These are phyloP conservation scores for Oceanites oceanicus DNA, from an alignment of 2,113 vertebrate species.

Conservation along the genomic window DNA sequence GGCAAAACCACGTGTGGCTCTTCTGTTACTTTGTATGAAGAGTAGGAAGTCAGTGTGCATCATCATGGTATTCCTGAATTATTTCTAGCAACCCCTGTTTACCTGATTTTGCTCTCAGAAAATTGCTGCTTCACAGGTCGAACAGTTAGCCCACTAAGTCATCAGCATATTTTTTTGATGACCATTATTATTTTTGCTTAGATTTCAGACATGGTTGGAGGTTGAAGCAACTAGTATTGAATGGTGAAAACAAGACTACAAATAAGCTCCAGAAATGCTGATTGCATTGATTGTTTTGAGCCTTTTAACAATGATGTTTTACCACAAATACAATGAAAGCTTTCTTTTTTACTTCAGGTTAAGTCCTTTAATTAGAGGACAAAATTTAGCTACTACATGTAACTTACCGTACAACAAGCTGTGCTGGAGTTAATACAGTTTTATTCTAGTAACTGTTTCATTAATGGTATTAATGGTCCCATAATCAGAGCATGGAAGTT, in stretches of 20 bases:
- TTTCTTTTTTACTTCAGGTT: neutral
- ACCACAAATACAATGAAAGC: neutral
- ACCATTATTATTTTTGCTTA: neutral
- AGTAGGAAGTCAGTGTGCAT: neutral
- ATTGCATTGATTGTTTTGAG: constrained; percentile 23
- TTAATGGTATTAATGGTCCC: neutral
- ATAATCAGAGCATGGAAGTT: neutral
- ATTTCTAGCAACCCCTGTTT: neutral
- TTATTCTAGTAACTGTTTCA: neutral
- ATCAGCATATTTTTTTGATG: neutral
- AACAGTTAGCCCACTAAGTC: neutral
- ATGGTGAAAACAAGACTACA: neutral
- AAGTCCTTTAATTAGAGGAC: constrained; percentile 29
- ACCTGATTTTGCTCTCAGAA: neutral
- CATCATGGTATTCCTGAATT: neutral
- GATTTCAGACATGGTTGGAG: neutral
- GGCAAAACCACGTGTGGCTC: neutral
- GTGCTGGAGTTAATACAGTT: neutral
- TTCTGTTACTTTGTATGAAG: neutral
- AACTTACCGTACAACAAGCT: neutral
- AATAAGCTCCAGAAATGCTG: neutral
- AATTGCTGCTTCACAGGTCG: neutral
- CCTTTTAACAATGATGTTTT: constrained; percentile 11
- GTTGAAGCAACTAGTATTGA: neutral
- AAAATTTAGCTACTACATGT: neutral